Conservation (phyloP, 2,113 vertebrate genomes). For the Pterocles orientalis region DNA sequence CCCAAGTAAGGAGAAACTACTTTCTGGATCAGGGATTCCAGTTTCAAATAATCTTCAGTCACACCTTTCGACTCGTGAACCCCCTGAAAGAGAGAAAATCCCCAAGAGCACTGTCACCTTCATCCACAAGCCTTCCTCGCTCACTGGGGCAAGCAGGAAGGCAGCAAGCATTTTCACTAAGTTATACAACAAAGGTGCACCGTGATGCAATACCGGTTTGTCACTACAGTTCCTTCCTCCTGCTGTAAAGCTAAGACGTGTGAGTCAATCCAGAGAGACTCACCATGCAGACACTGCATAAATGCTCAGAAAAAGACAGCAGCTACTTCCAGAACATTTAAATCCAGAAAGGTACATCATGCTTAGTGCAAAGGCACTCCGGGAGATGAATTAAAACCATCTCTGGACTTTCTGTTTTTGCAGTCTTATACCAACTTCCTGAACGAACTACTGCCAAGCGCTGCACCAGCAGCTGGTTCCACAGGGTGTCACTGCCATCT, state of each 20-base stretch:
- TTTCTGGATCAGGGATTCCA: slow-evolving; percentile 92
- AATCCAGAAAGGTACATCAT: background rate
- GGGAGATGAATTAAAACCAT: background rate
- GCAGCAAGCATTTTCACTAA: background rate
- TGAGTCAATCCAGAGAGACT: background rate
- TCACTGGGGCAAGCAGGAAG: background rate
- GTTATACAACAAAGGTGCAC: background rate
- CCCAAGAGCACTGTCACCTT: background rate
- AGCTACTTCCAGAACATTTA: background rate
- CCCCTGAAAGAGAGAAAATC: slow-evolving; percentile 77
- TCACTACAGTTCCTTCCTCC: background rate
- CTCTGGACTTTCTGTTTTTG: background rate
- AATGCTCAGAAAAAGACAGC: background rate
- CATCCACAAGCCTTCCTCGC: background rate
- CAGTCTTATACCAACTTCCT: background rate
- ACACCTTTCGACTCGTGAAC: slow-evolving; percentile 92
- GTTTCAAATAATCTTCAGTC: slow-evolving; percentile 89
- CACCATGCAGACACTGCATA: background rate
- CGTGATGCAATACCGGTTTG: background rate
- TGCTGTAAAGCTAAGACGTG: background rate
- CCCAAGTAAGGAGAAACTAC: slow-evolving; percentile 95
- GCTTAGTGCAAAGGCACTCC: background rate
- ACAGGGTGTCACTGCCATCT: slow-evolving; percentile 38
- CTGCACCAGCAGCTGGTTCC: background rate
- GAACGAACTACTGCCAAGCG: rapidly evolving